Conservation (phyloP, 2,113 vertebrate genomes). For the Atrichornis clamosus region DNA sequence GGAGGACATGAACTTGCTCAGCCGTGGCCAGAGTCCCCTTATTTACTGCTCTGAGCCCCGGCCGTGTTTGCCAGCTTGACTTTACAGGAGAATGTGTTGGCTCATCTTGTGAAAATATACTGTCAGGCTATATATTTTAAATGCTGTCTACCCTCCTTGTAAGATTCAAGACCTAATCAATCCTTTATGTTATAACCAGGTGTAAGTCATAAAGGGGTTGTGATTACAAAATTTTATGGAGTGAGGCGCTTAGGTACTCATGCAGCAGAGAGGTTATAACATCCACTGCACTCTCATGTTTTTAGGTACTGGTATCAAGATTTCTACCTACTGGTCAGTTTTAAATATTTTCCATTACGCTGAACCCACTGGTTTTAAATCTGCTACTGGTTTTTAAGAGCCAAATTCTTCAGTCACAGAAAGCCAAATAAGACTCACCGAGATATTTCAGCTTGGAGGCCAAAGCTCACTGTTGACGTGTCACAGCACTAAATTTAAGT, state of each 20-base stretch:
- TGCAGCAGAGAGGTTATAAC: constrained; percentile 22
- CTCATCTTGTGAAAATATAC: constrained; percentile 63
- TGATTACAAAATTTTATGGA: constrained; percentile 72
- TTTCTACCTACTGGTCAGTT: neutral
- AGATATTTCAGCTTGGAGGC: neutral
- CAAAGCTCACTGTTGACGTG: neutral
- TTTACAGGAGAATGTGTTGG: constrained; percentile 14
- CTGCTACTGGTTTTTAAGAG: neutral
- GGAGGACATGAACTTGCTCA: neutral
- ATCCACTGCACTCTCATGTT: neutral
- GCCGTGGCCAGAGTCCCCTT: neutral
- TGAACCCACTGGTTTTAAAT: neutral
- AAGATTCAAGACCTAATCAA: constrained; percentile 66
- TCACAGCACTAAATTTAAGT: neutral
- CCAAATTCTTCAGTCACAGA: neutral
- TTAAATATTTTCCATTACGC: neutral
- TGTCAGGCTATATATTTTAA: constrained; percentile 67
- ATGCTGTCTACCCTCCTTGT: constrained; percentile 56
- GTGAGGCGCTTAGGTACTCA: constrained; percentile 43
- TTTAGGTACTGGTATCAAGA: neutral
- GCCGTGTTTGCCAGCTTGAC: constrained; percentile 27
- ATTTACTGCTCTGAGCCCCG: constrained; percentile 45
- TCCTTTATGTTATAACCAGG: constrained; percentile 70
- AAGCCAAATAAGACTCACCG: neutral
- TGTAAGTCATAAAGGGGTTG: constrained; percentile 72